Evolutionary conservation across 1,140 invertebrate genomes (phyloP).

Genomic region (Platyscapa corneri): DNA sequence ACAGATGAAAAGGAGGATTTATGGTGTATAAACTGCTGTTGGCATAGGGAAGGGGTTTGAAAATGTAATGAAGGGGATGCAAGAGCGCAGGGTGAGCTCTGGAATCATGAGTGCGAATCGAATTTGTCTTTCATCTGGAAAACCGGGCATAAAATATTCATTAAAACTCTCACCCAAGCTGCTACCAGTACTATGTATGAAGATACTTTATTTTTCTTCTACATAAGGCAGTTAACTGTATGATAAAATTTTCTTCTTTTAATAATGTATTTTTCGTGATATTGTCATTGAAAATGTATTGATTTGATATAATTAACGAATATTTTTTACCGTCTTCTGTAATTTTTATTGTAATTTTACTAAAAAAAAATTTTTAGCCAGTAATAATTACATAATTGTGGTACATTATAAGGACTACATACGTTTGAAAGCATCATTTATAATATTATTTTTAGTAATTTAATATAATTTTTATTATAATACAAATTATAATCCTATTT

Average conservation of each 20-base stretch:
- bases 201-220: conserved; percentile 24
- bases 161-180: conserved; percentile 46
- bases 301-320: too few species aligned
- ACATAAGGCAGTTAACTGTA: neutral
- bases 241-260: neutral
- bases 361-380: too few species aligned
- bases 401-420: too few species aligned
- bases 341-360: too few species aligned
- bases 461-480: too few species aligned
- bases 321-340: too few species aligned
- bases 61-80: conserved; percentile 36
- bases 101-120: conserved; percentile 46
- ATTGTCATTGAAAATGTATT: too few species aligned
- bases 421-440: too few species aligned
- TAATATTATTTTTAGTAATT: too few species aligned
- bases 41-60: conserved; percentile 42
- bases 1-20: conserved; percentile 48
- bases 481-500: too few species aligned
- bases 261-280: too few species aligned
- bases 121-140: conserved; percentile 52
- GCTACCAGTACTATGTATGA: neutral
- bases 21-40: conserved; percentile 43
- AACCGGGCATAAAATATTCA: conserved; percentile 52
- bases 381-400: too few species aligned
- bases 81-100: neutral